These are phyloP conservation scores for Eunapius fragilis DNA, from an alignment of 37 sponge, comb jelly and placozoan genomes.

Conservation along the genomic window DNA sequence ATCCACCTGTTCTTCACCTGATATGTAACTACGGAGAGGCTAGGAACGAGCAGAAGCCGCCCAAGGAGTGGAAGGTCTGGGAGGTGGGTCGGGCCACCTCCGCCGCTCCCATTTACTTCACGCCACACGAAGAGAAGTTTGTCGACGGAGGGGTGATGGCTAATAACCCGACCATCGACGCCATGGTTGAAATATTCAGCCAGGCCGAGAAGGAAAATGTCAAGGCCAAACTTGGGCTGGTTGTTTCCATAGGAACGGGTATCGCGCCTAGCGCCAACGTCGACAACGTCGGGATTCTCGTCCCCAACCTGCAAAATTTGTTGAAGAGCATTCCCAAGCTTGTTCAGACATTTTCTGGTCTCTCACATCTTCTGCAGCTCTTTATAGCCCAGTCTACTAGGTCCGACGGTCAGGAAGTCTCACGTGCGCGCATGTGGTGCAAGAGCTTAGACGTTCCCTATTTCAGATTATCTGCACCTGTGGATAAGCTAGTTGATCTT, in stretches of 20 bases:
- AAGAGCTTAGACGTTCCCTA: slow-evolving; percentile 22
- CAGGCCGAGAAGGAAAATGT: slow-evolving; percentile 6
- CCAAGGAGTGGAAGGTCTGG: slow-evolving; percentile 49
- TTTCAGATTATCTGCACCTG: slow-evolving; percentile 28
- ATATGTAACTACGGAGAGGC: slow-evolving; percentile 65
- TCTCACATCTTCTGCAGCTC: background rate
- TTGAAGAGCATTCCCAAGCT: slow-evolving; percentile 3
- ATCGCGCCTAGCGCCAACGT: background rate
- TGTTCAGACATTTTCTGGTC: background rate
- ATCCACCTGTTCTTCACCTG: slow-evolving; percentile 62
- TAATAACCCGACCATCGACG: slow-evolving; percentile 13
- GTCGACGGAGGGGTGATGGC: slow-evolving; percentile 37
- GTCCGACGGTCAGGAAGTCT: slow-evolving; percentile 44
- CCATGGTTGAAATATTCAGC: slow-evolving; percentile 17
- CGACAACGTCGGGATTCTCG: slow-evolving; percentile 5
- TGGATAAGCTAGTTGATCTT: slow-evolving; percentile 21
- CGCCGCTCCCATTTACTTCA: slow-evolving; percentile 31
- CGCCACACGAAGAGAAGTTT: slow-evolving; percentile 11
- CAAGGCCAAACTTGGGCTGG: slow-evolving; percentile 28
- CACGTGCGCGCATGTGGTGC: slow-evolving; percentile 53
- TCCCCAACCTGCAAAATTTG: background rate
- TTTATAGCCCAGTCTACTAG: slow-evolving; percentile 39
- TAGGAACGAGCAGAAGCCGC: slow-evolving; percentile 42
- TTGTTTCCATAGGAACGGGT: slow-evolving; percentile 63
- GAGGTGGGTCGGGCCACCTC: slow-evolving; percentile 21